Conservation (phyloP, 2,113 vertebrate species). For the Macrotis lagotis region DNA sequence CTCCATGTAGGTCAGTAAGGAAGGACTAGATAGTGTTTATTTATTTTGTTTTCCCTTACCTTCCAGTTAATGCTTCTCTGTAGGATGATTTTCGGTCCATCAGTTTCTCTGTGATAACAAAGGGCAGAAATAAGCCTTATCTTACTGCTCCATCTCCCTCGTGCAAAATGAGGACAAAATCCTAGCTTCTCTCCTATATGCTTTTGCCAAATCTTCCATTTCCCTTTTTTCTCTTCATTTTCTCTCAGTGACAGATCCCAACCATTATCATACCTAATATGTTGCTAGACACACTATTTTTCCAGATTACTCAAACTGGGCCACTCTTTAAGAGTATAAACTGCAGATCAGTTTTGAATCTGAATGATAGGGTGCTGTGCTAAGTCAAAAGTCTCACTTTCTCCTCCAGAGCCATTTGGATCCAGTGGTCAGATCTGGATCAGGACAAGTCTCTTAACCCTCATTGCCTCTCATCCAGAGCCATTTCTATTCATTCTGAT, state of each 20-base stretch:
- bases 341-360: not conserved
- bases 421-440: no score
- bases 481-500: no score
- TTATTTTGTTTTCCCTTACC: not conserved
- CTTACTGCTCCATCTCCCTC: not conserved
- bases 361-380: no score
- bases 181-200: not conserved
- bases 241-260: not conserved
- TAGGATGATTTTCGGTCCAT: not conserved
- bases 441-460: no score
- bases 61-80: not conserved
- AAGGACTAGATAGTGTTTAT: not conserved
- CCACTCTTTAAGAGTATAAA: not conserved
- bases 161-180: not conserved
- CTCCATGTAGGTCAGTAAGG: not conserved
- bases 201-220: not conserved
- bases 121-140: not conserved
- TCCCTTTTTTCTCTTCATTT: not conserved
- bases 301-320: not conserved
- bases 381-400: no score
- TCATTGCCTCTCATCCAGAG: no score
- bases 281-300: not conserved
- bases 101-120: not conserved
- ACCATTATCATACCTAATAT: not conserved
- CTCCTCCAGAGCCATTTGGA: no score